A percentile compares a stretch with the other conserved stretches of the same genome.
These are phyloP conservation scores for Parascotia fuliginaria DNA, from an alignment of 2,888 invertebrate species.

Conservation along the genomic window DNA sequence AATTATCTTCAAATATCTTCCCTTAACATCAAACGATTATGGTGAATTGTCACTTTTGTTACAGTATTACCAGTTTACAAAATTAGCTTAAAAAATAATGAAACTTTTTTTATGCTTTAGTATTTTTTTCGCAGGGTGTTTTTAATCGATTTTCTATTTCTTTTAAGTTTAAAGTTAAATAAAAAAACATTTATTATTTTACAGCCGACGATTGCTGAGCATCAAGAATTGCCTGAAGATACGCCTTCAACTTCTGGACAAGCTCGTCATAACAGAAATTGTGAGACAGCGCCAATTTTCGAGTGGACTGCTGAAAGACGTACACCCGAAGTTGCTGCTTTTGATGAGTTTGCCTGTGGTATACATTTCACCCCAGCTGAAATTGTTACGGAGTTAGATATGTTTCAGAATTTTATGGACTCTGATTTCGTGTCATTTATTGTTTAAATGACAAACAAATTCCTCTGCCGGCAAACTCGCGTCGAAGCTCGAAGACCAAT, in stretches of 20 bases:
- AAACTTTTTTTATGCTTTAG: too few species aligned
- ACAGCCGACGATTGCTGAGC: constrained; percentile 14
- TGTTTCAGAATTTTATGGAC: constrained; percentile 14
- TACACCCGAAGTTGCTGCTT: constrained; percentile 17
- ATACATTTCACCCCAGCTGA: constrained; percentile 13
- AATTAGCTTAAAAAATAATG: constrained; percentile 9
- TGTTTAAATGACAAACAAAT: constrained; percentile 14
- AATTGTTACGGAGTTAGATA: constrained; percentile 11
- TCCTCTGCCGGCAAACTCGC: constrained; percentile 4
- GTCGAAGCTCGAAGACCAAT: constrained; percentile 4
- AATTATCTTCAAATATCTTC: constrained; percentile 8
- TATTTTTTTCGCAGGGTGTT: constrained; percentile 12
- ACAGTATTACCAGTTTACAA: constrained; percentile 12
- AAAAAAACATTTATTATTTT: constrained; percentile 12
- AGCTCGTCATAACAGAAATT: constrained; percentile 12
- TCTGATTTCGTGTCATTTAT: constrained; percentile 13
- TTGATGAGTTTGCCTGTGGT: constrained; percentile 12
- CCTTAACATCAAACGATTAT: constrained; percentile 7
- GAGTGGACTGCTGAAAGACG: constrained; percentile 15
- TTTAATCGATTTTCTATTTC: constrained; percentile 13
- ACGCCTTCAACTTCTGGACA: constrained; percentile 18
- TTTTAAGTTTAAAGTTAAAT: constrained; percentile 10
- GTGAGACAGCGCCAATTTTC: constrained; percentile 10
- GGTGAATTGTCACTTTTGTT: constrained; percentile 10
- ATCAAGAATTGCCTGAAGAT: constrained; percentile 13